Base-by-base conservation (phyloP, 1,140 invertebrate genomes). In the Anoplolepis gracilipes region DNA sequence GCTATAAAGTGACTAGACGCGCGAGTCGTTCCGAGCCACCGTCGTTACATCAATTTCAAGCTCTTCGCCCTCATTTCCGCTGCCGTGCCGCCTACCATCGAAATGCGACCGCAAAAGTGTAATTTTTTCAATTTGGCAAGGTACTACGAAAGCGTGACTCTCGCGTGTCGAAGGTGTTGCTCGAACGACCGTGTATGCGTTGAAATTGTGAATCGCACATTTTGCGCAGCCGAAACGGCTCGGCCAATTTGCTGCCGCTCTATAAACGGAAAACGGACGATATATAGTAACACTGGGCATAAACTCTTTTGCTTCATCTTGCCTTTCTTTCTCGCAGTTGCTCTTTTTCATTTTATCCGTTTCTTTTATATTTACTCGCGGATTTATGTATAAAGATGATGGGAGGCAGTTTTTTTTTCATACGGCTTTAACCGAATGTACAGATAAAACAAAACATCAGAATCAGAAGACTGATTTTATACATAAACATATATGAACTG, bases 71-170 rank as follows among this genome's bases (percentile, higher is more conserved):
- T 82, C 67, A 72, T 73, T 82, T 82, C 67, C 78, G 53, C 8
- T 53, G 36, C 22, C 46, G 22, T 22, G 11, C 25, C 65, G 65
- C 78, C 76, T 28, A 57, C n/a, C 67, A 19, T 82, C 53, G 53
- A 72, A 42, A 82, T 36, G 67, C 36, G 36, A 13, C 36, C 25
- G 53, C 78, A 6, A 61, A 72, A 73, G 67, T 30, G 67, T 82
- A 82, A 82, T 72, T 82, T 73, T 82, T 82, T 82, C 78, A 82
- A 82, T 82, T 82, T 82, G 33, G 78, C 36, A 53, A 57, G 65
- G 13, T 25, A 79, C 30, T 22, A 53, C 53, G 36, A 13, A 39
- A 55, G 19, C 53, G 3, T 19, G 65, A 36, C 19, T 13, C 28
- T 25, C 25, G 25, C 25, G 22, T 55, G 42, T 79, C 46, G n/a